Percentiles rank a stretch among this genome's conserved stretches.
phyloP scores from a whole-genome alignment of 2,113 vertebrate species.

The Chunga burmeisteri region DNA sequence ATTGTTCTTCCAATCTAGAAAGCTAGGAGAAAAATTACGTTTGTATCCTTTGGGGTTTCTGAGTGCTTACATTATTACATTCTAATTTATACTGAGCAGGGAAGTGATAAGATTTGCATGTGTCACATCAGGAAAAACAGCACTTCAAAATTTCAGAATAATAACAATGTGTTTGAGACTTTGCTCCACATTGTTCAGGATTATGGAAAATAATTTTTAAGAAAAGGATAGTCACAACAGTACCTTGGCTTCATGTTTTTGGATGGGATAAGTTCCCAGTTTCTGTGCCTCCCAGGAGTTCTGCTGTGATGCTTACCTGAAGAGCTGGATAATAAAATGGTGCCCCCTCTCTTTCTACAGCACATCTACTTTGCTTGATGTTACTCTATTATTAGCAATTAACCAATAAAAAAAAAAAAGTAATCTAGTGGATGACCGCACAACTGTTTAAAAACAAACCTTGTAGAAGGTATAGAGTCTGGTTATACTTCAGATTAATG shows the following conservation, averaged over 20 bases:
- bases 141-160: not conserved
- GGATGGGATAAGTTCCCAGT: fast-evolving
- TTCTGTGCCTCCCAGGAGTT: not conserved
- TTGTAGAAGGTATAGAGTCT: not conserved
- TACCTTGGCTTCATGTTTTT: not conserved
- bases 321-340: not conserved
- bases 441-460: not conserved
- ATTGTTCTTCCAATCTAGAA: not conserved
- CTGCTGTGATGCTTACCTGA: not conserved
- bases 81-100: not conserved
- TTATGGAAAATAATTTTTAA: not conserved
- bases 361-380: not conserved
- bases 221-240: not conserved
- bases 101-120: not conserved
- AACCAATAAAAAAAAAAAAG: not conserved
- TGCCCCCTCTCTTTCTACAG: not conserved
- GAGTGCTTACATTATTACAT: not conserved
- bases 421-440: not conserved
- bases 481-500: not conserved
- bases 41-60: not conserved
- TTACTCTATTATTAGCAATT: not conserved
- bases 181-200: not conserved
- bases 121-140: not conserved
- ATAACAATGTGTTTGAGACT: not conserved
- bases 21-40: not conserved